Base-by-base conservation (phyloP, 2,797 vertebrate genomes). In the Molossus molossus region DNA sequence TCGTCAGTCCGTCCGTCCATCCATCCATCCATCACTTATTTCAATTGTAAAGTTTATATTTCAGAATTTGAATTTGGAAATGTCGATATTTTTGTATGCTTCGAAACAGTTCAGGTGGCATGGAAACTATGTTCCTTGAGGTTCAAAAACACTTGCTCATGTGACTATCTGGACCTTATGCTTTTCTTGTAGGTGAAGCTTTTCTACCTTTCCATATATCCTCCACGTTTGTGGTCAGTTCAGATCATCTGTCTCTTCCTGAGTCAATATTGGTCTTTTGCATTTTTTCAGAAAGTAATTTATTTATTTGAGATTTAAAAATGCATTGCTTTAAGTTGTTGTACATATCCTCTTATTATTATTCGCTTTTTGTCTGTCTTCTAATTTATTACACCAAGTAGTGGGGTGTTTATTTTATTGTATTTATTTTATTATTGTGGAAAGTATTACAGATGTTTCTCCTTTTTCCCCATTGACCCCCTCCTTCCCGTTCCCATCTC, bases 31-130 rank as follows among this genome's bases (percentile, higher is more conserved):
- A n/a, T 62, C 21, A 3, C 57, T 37, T 65, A 82, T 33, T 92
- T 18, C 8, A 23, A 58, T 17, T 55, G 13, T 76, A 62, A 73
- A 21, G 27, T 90, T 87, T 73, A 82, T 17, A 82, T 73, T 85
- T 90, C 37, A 90, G 57, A 90, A 76, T 82, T 65, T 90, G 29
- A 21, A 40, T 91, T 87, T 87, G 27, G 87, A 75, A 55, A 84
- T 73, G 33, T 83, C 12, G 17, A 45, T 73, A 69, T 45, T 87
- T 72, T 93, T 79, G 23, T 18, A 87, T 55, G 21, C 9, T 27
- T 21, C n/a, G 55, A 57, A 92, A 64, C 48, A 37, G n/a, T 55
- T 73, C 13, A 57, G 50, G 12, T 25, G 60, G 65, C 17, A 48
- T 53, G 12, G 20, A 77, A 82, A 86, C 21, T 33, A 27, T 53